A percentile compares a stretch with the other conserved stretches of the same genome.
These are phyloP conservation scores for Bombus terrestris DNA, from an alignment of 1,140 invertebrate genomes.

Conservation along the genomic window DNA sequence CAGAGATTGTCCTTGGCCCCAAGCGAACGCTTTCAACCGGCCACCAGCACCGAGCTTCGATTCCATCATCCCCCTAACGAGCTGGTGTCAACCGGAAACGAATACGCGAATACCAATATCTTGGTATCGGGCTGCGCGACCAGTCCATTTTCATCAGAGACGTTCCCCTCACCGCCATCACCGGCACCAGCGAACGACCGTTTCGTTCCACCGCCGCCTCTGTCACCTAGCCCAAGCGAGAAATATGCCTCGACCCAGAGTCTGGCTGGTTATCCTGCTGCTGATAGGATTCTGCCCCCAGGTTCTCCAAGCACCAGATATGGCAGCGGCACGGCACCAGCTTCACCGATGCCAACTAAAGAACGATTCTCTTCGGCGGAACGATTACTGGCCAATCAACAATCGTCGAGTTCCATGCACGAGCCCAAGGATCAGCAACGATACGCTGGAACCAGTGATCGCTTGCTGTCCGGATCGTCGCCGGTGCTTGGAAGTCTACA, in stretches of 20 bases:
- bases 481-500: constrained; percentile 70
- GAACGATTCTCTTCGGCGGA: constrained; percentile 76
- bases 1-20: constrained; percentile 50
- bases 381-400: constrained; percentile 70
- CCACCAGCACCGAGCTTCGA: constrained; percentile 38
- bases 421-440: constrained; percentile 76
- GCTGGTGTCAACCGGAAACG: constrained; percentile 47
- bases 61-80: constrained; percentile 48
- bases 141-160: constrained; percentile 76
- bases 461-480: constrained; percentile 74
- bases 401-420: constrained; percentile 47
- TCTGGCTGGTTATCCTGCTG: constrained; percentile 75
- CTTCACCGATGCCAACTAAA: constrained; percentile 75
- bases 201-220: constrained; percentile 79
- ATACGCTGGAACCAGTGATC: constrained; percentile 73
- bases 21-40: constrained; percentile 58
- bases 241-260: constrained; percentile 80
- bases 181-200: constrained; percentile 79
- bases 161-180: constrained; percentile 80
- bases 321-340: constrained; percentile 71
- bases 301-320: constrained; percentile 73
- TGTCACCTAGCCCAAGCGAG: constrained; percentile 78
- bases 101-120: constrained; percentile 66
- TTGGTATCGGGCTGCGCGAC: constrained; percentile 52
- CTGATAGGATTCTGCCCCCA: constrained; percentile 73